Conservation (phyloP, 2,113 vertebrate species). For the Phalacrocorax carbo region DNA sequence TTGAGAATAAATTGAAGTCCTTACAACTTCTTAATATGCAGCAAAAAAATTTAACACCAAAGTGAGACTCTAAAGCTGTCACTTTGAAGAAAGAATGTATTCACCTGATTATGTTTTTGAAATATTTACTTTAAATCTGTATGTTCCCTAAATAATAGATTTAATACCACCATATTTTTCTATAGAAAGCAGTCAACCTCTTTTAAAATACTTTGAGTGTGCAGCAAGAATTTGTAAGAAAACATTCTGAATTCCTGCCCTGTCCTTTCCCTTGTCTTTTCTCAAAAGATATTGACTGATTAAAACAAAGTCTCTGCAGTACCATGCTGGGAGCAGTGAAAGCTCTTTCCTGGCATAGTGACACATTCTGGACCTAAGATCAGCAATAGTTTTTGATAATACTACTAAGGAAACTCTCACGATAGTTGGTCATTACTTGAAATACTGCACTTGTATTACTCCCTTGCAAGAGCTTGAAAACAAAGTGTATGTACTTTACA, state of each 20-base stretch:
- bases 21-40: background rate
- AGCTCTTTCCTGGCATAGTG: background rate
- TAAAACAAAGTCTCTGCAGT: background rate
- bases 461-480: background rate
- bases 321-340: background rate
- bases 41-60: background rate
- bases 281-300: background rate
- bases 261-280: background rate
- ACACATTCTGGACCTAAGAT: background rate
- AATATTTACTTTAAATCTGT: background rate
- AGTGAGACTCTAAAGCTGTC: background rate
- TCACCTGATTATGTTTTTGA: background rate
- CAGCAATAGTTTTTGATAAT: background rate
- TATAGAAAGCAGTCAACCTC: background rate
- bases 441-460: background rate
- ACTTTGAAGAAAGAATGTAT: background rate
- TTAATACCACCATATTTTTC: background rate
- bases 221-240: background rate
- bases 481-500: background rate
- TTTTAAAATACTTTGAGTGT: background rate
- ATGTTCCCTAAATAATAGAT: background rate
- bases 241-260: background rate
- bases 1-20: background rate
- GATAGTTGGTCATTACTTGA: background rate
- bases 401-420: background rate